Evolutionary conservation across 2,888 invertebrate genomes (phyloP).

Genomic region (Helobdella robusta): DNA sequence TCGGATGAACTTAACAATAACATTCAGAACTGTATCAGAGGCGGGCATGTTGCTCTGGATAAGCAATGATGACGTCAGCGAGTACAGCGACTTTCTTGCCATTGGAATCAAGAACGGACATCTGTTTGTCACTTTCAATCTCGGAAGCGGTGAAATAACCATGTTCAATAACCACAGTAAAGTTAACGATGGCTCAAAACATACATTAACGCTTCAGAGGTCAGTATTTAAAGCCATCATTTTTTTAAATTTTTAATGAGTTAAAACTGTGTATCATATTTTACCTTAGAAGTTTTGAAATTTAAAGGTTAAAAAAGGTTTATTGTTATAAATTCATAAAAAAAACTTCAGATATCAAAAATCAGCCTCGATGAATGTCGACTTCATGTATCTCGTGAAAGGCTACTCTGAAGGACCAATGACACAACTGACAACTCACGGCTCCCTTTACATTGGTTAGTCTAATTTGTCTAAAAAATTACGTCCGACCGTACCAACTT

Average conservation of each 20-base stretch:
- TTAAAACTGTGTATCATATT: too few species aligned
- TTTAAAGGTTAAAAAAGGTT: not conserved
- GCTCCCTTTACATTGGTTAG: conserved; percentile 83
- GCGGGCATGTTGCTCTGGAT: conserved; percentile 76
- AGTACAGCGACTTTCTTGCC: conserved; percentile 64
- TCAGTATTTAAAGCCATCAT: conserved; percentile 40
- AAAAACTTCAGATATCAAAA: not conserved
- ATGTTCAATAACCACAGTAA: conserved; percentile 73
- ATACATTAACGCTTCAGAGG: conserved; percentile 66
- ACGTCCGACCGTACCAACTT: too few species aligned
- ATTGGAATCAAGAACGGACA: conserved; percentile 72
- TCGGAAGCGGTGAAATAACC: conserved; percentile 75
- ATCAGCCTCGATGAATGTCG: conserved; percentile 60
- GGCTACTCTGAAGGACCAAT: conserved; percentile 74
- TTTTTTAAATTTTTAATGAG: not conserved
- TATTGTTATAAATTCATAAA: not conserved
- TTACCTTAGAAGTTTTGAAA: not conserved
- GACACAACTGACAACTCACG: conserved; percentile 70
- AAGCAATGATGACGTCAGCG: conserved; percentile 57
- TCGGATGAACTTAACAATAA: conserved; percentile 66
- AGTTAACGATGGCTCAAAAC: conserved; percentile 82
- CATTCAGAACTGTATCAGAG: conserved; percentile 65
- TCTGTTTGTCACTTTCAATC: conserved; percentile 57
- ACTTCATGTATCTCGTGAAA: conserved; percentile 70
- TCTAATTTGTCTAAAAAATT: too few species aligned